Conservation (phyloP, 23 tunicate species). For the Ciona savignyi region DNA sequence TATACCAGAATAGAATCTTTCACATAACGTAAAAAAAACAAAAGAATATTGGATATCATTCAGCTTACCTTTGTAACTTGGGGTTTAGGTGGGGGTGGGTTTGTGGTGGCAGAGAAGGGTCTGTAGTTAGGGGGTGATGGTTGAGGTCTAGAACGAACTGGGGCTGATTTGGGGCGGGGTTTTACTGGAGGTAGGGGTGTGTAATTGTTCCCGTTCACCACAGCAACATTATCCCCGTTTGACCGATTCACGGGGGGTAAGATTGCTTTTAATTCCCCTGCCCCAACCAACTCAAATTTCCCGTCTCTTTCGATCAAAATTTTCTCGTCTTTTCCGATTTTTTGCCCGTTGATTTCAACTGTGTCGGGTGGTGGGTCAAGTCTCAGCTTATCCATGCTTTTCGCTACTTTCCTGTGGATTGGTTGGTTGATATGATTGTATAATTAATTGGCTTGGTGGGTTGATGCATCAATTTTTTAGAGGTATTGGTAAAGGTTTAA, state of each 20-base stretch:
- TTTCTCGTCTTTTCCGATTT: constrained; percentile 59
- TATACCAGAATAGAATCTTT: too few relatives aligned
- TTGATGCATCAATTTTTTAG: too few relatives aligned
- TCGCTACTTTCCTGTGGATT: constrained; percentile 11
- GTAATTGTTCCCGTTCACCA: background rate
- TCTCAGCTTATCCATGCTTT: background rate
- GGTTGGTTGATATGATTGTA: too few relatives aligned
- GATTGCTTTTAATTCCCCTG: constrained; percentile 54
- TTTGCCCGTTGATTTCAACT: constrained; percentile 74
- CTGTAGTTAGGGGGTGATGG: constrained; percentile 8
- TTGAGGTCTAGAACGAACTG: constrained; percentile 5
- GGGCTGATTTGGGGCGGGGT: constrained; percentile 44
- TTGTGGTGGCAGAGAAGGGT: constrained; percentile 13
- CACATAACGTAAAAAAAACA: too few relatives aligned
- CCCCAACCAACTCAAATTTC: constrained; percentile 71
- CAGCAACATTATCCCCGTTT: constrained; percentile 7
- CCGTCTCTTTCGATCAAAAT: constrained; percentile 84
- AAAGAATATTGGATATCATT: too few relatives aligned
- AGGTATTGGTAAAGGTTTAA: too few relatives aligned
- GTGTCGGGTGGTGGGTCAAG: constrained; percentile 5
- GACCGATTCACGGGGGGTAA: constrained; percentile 18
- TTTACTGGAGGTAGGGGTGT: constrained; percentile 11
- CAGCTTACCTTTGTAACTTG: too few relatives aligned
- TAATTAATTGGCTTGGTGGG: too few relatives aligned
- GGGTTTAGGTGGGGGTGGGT: background rate